A percentile compares a stretch with the other conserved stretches of the same genome.
Conservation (phyloP, 2,888 invertebrate species). For the Germaria angustata region DNA sequence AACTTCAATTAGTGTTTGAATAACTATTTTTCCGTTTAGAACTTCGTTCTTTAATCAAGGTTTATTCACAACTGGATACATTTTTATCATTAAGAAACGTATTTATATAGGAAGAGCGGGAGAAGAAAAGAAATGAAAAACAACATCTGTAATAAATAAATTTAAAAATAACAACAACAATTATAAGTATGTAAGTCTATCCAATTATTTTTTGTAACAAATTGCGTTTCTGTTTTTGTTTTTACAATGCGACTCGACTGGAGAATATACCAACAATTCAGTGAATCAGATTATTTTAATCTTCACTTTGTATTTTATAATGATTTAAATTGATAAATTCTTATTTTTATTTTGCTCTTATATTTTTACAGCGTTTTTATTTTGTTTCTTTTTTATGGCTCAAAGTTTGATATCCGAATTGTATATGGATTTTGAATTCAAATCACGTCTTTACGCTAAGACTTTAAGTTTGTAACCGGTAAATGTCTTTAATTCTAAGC, state of each 20-base stretch:
- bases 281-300: slow-evolving; percentile 27
- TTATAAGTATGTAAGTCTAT: neutral
- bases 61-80: slow-evolving; percentile 23
- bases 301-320: slow-evolving; percentile 6
- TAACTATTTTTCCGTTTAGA: neutral
- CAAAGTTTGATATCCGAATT: slow-evolving; percentile 21
- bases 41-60: slow-evolving; percentile 24
- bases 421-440: slow-evolving; percentile 20
- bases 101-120: slow-evolving; percentile 44
- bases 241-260: neutral
- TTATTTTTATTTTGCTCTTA: neutral
- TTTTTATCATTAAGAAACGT: slow-evolving; percentile 18
- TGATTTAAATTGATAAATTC: slow-evolving; percentile 28
- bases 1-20: neutral
- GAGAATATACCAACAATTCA: neutral
- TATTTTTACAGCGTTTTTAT: slow-evolving; percentile 8
- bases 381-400: neutral
- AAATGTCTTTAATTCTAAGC: neutral
- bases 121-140: slow-evolving; percentile 21
- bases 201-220: neutral
- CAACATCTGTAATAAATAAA: too few relatives aligned
- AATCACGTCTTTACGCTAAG: slow-evolving; percentile 40
- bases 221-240: neutral
- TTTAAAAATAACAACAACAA: too few relatives aligned
- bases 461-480: slow-evolving; percentile 27